Base-by-base conservation (phyloP, 92 coral and sea anemone species). In the Anthopleura xanthogrammica region DNA sequence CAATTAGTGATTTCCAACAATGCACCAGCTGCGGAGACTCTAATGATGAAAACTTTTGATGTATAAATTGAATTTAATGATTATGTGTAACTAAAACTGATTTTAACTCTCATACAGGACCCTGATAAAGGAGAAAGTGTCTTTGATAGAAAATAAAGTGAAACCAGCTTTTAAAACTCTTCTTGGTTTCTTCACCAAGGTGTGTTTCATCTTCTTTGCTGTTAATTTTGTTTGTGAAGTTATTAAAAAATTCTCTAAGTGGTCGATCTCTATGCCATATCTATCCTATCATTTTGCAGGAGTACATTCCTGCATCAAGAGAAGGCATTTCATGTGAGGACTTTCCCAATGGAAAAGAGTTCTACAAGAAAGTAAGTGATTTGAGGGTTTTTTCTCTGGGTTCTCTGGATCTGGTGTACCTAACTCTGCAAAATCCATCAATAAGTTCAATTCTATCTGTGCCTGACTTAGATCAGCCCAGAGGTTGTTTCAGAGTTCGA, bases 271-370 rank as follows among this genome's bases (percentile, higher is more conserved):
- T n/a, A 0, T 62, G 50, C 29, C 70, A 62, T 62, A 62, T 58
- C 4, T 62, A 62, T 58, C 4, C 0, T 62, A 62, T 20, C 12
- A 4, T 29, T 68, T 10, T 68, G 16, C 13, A 95, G 98, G 90
- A 87, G 55, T 95, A 95, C 60, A 82, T 95, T 75, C 98, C 95
- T 52, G 98, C 97, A 7, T 73, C 94, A 48, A 86, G 98, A 24
- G 93, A 93, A 8, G 86, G 92, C 48, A 95, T 95, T 78, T 76
- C 95, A 17, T 93, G 97, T 73, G 48, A 90, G 40, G 87, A 92
- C 14, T 82, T 93, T 60, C 98, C 98, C 14, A 78, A 89, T 77
- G 98, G 98, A 79, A 80, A 72, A 54, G 91, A 90, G 5, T 92
- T 81, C 84, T 95, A 95, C 65, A 77, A 85, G 56, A 92, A 94